Conservation (phyloP, 1,140 invertebrate genomes). For the Pseudobourletiella spinata region DNA sequence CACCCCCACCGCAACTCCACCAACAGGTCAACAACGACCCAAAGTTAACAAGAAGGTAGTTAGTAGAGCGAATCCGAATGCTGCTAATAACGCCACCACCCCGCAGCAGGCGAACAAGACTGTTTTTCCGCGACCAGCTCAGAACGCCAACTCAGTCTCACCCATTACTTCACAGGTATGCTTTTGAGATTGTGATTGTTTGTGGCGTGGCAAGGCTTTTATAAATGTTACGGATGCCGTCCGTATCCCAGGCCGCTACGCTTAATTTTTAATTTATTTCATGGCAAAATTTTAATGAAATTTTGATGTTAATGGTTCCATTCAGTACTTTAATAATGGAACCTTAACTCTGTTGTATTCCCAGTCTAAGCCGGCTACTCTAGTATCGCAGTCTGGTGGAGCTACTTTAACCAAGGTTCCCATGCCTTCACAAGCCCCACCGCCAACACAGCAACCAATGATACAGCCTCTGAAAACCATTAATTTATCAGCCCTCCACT, state of each 20-base stretch:
- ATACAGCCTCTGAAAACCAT: constrained; percentile 33
- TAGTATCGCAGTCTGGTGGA: constrained; percentile 4
- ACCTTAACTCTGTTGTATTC: constrained; percentile 11
- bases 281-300: too few relatives aligned
- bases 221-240: too few relatives aligned
- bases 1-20: not conserved
- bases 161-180: constrained; percentile 39
- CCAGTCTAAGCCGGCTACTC: constrained; percentile 10
- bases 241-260: constrained; percentile 36
- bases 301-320: not conserved
- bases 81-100: not conserved
- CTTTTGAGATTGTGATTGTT: not conserved
- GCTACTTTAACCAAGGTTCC: constrained; percentile 26
- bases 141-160: constrained; percentile 35
- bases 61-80: constrained; percentile 19
- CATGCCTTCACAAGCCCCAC: not conserved
- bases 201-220: not conserved
- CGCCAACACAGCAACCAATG: constrained; percentile 1
- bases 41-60: constrained; percentile 29
- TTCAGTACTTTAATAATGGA: constrained; percentile 1
- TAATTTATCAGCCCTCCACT: constrained; percentile 29
- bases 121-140: constrained; percentile 38
- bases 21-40: constrained; percentile 13
- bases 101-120: constrained; percentile 20
- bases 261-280: not conserved